Evolutionary conservation across 2,797 vertebrate species (phyloP), one percentile per base, ranked within the genome.

Genomic region (Myotis myotis): DNA sequence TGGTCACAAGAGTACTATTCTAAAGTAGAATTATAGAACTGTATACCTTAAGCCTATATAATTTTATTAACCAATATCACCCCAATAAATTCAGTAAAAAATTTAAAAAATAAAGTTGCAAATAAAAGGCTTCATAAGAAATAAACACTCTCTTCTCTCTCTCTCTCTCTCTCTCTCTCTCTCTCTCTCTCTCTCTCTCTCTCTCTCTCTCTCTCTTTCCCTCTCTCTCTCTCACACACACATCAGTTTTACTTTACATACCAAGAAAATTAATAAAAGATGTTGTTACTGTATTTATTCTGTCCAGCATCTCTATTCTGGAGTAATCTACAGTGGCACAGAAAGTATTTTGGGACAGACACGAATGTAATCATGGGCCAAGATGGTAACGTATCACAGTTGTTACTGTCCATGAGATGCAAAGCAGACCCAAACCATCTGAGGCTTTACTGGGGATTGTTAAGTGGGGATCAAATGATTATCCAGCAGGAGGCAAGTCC

Each of bases 381-480:
- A 82, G 16, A 90, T 51, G 92, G 62, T 83, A 95, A 66, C 47
- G 1, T 55, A 75, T 92, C 64, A 74, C 76, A 94, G 60, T 94
- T 90, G 94, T 82, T 84, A 64, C 49, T 87, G 49, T 87, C 95
- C 20, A 28, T 91, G 95, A 55, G 83, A 97, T 38, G 23, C 96
- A 96, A 95, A 96, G 28, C 57, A 93, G 96, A 80, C 57, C 23
- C 87, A 92, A 95, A 83, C 0, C 16, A 93, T 95, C 88, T 75
- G 38, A 96, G 74, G 49, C 71, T 97, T 95, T 95, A 97, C 79
- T 96, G 95, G 93, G 97, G 98, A 97, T 91, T 72, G 20, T 79
- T 72, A 51, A 92, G 53, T 0, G 70, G 53, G 57, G 82, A 53
- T 95, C 60, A 93, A 68, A 87, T 82, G 74, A 95, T 57, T 97